Percentiles rank a stretch among this genome's conserved stretches.
These are phyloP conservation scores for Cephus sareptanus DNA, from an alignment of 2,888 invertebrate species.

Conservation along the genomic window DNA sequence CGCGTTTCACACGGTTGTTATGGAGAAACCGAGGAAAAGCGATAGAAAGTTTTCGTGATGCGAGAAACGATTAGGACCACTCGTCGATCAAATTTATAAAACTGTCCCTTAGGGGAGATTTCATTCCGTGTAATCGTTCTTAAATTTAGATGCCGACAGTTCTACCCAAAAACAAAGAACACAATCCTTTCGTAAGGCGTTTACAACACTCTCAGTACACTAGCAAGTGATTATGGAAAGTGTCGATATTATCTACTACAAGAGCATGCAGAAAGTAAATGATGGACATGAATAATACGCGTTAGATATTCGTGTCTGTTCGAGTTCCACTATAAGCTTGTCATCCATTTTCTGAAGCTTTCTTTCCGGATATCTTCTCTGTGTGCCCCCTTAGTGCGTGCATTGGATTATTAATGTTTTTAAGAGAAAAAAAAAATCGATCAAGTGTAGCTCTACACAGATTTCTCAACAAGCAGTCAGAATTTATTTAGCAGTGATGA, in stretches of 20 bases:
- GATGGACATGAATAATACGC: background rate
- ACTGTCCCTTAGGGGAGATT: slow-evolving; percentile 64
- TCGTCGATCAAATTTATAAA: slow-evolving; percentile 50
- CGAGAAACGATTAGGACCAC: slow-evolving; percentile 15
- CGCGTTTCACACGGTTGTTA: background rate
- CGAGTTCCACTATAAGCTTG: background rate
- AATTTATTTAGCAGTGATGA: background rate
- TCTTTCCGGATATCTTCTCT: background rate
- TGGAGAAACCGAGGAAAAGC: background rate
- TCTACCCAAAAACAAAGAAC: slow-evolving; percentile 42
- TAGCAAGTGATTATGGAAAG: slow-evolving; percentile 24
- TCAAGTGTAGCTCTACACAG: background rate
- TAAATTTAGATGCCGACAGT: slow-evolving; percentile 61
- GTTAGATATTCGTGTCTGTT: background rate
- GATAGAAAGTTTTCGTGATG: background rate
- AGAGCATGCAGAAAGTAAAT: slow-evolving; percentile 41
- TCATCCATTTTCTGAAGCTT: background rate
- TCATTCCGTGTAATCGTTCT: slow-evolving; percentile 56
- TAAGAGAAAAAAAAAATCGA: background rate
- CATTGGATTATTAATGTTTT: background rate
- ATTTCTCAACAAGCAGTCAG: background rate
- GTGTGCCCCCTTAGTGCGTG: background rate
- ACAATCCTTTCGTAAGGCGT: slow-evolving; percentile 29
- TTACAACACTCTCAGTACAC: slow-evolving; percentile 21
- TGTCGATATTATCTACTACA: slow-evolving; percentile 38